Base-by-base conservation (phyloP, 2,113 vertebrate species). In the Vireo altiloquus region DNA sequence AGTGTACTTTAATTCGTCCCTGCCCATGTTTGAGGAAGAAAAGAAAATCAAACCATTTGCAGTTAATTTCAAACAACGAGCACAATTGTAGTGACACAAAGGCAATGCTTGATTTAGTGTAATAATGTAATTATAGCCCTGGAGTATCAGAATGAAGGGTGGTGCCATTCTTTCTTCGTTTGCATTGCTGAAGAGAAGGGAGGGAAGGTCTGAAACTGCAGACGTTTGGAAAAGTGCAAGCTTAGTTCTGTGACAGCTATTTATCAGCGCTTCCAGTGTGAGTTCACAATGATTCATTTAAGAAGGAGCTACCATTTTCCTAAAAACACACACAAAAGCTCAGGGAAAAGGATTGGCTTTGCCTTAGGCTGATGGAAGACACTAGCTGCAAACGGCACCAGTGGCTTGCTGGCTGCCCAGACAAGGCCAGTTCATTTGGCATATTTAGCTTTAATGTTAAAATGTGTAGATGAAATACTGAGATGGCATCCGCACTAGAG, bases 61-160 rank as follows among this genome's bases (percentile, higher is more conserved):
- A 94, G 79, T 92, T 97, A 84, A 96, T 97, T 96, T 91, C 90
- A 74, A 82, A 94, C 92, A 94, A 95, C 59, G 92, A 92, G 49
- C 61, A 2, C 15, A 33, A 96, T 96, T 96, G 95, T 94, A 75
- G 87, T 89, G 92, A 71, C 86, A 94, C 88, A 91, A 94, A 94
- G 63, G 89, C 46, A 31, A 44, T 94, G 94, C 80, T 96, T 96
- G 95, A 95, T 95, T 96, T 96, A 74, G 90, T 90, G 88, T 91
- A 96, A 96, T 95, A 93, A 86, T 63, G 95, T 93, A 96, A 97
- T 97, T 97, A 94, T 79, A 92, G 85, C 83, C 75, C 68, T 76
- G 46, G 65, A 82, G 46, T 88, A 95, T 95, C 75, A 75, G 91
- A 74, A 83, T 84, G 75, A 81, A 84, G 82, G 84, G 57, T 46